phyloP scores from a whole-genome alignment of 2,797 vertebrate species.

The Remorina albescens region DNA sequence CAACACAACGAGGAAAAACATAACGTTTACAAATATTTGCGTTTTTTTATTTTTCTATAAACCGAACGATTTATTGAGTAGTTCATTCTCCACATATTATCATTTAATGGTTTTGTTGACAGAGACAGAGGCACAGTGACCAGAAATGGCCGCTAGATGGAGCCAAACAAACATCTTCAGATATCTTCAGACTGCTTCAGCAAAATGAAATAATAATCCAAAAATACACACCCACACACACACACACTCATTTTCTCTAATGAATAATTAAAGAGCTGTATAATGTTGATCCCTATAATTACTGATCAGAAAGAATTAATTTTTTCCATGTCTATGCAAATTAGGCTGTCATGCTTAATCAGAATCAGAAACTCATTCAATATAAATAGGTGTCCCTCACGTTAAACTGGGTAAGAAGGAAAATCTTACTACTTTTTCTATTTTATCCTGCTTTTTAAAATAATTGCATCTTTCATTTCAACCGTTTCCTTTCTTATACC shows the following conservation, averaged over 20 bases:
- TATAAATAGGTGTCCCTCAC: not conserved
- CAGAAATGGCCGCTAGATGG: slow-evolving; percentile 41
- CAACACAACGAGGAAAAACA: too few relatives aligned
- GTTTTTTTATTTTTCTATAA: too few relatives aligned
- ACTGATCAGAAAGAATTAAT: not conserved
- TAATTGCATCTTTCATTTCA: too few relatives aligned
- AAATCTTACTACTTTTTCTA: not conserved
- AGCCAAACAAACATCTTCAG: too few relatives aligned
- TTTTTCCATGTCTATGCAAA: not conserved
- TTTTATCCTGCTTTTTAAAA: not conserved
- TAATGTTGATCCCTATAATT: not conserved
- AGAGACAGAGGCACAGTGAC: not conserved
- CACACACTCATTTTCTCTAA: too few relatives aligned
- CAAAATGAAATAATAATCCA: not conserved
- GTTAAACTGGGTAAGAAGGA: not conserved
- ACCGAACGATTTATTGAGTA: not conserved
- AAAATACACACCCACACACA: too few relatives aligned
- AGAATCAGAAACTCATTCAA: too few relatives aligned
- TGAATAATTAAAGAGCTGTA: not conserved
- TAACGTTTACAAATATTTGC: too few relatives aligned
- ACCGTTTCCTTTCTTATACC: too few relatives aligned
- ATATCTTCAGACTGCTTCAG: too few relatives aligned
- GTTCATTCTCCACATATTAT: not conserved
- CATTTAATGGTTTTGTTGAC: too few relatives aligned
- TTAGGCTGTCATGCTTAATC: not conserved